Evolutionary conservation across 2,888 invertebrate genomes (phyloP).

Genomic region (Ormyrus rosae): DNA sequence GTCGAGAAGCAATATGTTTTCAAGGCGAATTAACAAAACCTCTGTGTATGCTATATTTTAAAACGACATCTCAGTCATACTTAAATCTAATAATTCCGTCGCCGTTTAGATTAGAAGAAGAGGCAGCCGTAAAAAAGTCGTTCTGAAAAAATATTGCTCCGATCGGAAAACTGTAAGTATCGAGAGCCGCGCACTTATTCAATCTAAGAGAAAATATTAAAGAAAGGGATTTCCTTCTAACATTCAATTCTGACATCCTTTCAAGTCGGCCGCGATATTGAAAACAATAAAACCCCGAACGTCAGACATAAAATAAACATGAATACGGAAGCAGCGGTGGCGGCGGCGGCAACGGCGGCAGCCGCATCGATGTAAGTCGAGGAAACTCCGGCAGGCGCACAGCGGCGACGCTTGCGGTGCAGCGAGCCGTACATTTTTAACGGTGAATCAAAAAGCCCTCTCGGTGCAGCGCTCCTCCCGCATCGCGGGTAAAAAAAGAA

Average conservation of each 20-base stretch:
- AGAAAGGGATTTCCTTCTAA: not conserved
- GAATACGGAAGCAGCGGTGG: constrained; percentile 36
- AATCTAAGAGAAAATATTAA: too few species aligned
- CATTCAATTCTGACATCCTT: constrained; percentile 3
- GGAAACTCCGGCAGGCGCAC: not conserved
- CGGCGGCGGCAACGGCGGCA: not conserved
- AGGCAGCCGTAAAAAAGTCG: too few species aligned
- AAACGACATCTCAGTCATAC: too few species aligned
- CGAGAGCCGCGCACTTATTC: too few species aligned
- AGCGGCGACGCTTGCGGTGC: constrained; percentile 26
- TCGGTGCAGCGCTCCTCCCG: not conserved
- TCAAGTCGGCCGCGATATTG: constrained; percentile 12
- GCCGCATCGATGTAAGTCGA: constrained; percentile 23
- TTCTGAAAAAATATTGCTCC: too few species aligned
- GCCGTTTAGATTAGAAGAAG: too few species aligned
- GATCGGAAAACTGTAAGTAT: too few species aligned
- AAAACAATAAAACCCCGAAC: constrained; percentile 45
- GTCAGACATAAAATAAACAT: constrained; percentile 42
- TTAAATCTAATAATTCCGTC: too few species aligned
- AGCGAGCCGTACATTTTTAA: constrained; percentile 45
- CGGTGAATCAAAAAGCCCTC: not conserved
- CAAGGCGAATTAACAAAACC: too few species aligned
- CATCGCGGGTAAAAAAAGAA: constrained; percentile 3
- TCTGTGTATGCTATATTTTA: too few species aligned
- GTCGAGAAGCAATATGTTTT: too few species aligned